Evolutionary conservation across 2,113 vertebrate species (phyloP).

Genomic region (Perccottus glenii): DNA sequence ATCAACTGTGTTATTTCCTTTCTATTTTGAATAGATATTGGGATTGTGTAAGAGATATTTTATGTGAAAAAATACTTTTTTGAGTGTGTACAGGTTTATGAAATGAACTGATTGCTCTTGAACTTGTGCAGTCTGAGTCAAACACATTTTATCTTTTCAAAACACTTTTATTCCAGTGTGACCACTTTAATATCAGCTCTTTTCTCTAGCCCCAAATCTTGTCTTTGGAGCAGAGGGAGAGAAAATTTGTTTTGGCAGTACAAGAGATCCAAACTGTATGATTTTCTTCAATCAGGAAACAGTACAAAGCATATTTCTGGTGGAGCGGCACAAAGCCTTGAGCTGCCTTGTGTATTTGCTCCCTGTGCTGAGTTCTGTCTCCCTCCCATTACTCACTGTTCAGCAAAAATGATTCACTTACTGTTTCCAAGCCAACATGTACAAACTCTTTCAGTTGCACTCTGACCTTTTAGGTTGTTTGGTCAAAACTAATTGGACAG

Average conservation of each 20-base stretch:
- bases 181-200: conserved; percentile 31
- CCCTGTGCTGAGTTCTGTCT: conserved; percentile 25
- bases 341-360: conserved; percentile 30
- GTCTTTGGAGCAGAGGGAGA: conserved; percentile 40
- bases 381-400: conserved; percentile 19
- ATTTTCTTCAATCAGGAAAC: conserved; percentile 55
- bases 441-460: neutral
- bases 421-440: neutral
- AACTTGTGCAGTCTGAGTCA: conserved; percentile 21
- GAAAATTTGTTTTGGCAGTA: conserved; percentile 37
- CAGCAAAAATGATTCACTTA: conserved; percentile 15
- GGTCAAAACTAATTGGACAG: conserved; percentile 66
- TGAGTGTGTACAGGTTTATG: neutral
- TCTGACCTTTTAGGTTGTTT: conserved; percentile 46
- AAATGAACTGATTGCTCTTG: conserved; percentile 18
- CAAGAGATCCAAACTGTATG: conserved; percentile 46
- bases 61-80: neutral
- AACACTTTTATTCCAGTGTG: conserved; percentile 35
- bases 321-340: conserved; percentile 45
- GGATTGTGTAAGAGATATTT: neutral
- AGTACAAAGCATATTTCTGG: conserved; percentile 41
- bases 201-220: conserved; percentile 31
- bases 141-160: conserved; percentile 26
- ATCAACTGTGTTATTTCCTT: neutral
- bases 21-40: neutral